These are phyloP conservation scores for Melitaea athalia DNA, from an alignment of 2,888 invertebrate species.

Conservation along the genomic window DNA sequence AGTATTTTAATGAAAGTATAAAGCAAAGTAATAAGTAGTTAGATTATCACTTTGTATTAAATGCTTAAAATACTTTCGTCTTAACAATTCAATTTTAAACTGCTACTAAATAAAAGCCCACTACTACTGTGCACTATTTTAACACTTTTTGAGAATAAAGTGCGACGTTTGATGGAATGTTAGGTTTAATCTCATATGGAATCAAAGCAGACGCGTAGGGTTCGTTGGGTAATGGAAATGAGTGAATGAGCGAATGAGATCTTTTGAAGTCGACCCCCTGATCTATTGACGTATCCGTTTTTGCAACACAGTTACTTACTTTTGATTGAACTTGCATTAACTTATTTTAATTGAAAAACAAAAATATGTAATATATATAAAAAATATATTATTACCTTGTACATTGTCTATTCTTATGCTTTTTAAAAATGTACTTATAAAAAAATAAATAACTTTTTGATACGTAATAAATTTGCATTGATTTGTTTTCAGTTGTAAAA, in stretches of 20 bases:
- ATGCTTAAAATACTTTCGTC: too few species aligned
- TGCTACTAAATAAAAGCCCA: too few species aligned
- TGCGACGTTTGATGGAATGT: conserved; percentile 7
- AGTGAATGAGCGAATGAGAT: conserved; percentile 36
- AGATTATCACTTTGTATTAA: too few species aligned
- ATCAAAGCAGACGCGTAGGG: conserved; percentile 40
- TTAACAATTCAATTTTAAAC: too few species aligned
- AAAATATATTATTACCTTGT: background rate
- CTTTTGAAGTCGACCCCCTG: conserved; percentile 34
- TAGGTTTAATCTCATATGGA: conserved; percentile 54
- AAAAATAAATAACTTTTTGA: too few species aligned
- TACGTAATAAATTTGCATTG: too few species aligned
- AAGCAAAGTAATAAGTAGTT: too few species aligned
- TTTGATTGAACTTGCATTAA: conserved; percentile 18
- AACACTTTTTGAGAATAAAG: background rate
- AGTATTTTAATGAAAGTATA: too few species aligned
- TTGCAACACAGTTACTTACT: conserved; percentile 28
- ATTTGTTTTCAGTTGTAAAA: too few species aligned
- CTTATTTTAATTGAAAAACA: conserved; percentile 5
- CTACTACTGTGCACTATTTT: too few species aligned
- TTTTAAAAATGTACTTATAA: too few species aligned
- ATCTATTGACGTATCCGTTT: conserved; percentile 31
- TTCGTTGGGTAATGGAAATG: conserved; percentile 40
- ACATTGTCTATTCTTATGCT: background rate
- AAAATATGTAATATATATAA: background rate